Conservation (phyloP, 2,888 invertebrate species). For the Gymnosoma rotundatum region DNA sequence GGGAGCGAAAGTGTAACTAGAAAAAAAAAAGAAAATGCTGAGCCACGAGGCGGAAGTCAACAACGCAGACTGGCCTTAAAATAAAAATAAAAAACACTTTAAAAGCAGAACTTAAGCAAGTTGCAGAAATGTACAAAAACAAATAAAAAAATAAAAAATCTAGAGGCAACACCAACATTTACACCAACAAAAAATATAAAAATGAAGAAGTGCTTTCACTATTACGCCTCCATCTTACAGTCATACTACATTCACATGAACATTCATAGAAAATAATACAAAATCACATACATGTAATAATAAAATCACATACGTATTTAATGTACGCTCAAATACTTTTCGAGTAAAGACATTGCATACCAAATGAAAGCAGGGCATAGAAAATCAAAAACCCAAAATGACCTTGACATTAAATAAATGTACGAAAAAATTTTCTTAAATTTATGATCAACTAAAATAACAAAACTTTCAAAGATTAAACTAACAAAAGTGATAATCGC, state of each 20-base stretch:
- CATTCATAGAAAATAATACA: not conserved
- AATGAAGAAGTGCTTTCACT: not conserved
- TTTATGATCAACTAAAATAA: constrained; percentile 52
- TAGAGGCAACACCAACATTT: constrained; percentile 13
- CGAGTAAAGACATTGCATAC: constrained; percentile 33
- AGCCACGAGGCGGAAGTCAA: constrained; percentile 38
- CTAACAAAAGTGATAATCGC: constrained; percentile 1
- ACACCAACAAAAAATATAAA: not conserved
- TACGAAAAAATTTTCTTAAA: constrained; percentile 28
- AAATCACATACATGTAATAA: not conserved
- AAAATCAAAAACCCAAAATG: constrained; percentile 27
- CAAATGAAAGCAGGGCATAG: constrained; percentile 22
- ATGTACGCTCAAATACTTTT: not conserved
- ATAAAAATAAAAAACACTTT: constrained; percentile 18
- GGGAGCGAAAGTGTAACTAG: not conserved
- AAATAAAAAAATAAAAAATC: too few species aligned
- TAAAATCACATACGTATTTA: not conserved
- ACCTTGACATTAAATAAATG: constrained; percentile 65
- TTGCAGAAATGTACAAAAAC: not conserved
- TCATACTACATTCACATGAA: not conserved
- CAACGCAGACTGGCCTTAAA: constrained; percentile 46
- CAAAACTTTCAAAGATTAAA: not conserved
- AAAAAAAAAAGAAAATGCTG: not conserved
- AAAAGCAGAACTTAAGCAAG: not conserved
- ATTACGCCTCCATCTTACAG: constrained; percentile 4